These are phyloP conservation scores for Cydia amplana DNA, from an alignment of 1,140 invertebrate genomes.

Conservation along the genomic window DNA sequence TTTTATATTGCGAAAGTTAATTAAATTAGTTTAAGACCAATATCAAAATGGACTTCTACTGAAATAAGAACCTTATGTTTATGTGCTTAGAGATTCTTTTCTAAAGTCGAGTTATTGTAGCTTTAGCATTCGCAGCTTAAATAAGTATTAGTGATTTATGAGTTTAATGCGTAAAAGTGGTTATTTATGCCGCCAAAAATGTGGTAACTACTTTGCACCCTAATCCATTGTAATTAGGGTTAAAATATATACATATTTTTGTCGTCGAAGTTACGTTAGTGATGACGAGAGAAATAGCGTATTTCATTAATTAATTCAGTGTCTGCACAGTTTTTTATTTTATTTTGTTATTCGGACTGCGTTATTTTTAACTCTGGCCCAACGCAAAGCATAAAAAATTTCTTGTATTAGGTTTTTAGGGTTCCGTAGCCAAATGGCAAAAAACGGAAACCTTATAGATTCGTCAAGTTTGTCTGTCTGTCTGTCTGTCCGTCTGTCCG, in stretches of 20 bases:
- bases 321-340: neutral
- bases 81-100: neutral
- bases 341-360: neutral
- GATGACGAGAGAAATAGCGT: constrained; percentile 10
- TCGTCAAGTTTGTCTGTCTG: no score
- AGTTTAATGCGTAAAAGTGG: neutral
- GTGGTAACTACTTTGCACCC: neutral
- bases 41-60: neutral
- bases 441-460: no score
- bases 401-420: no score
- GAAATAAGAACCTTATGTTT: neutral
- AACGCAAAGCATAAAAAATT: neutral
- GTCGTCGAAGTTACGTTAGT: neutral
- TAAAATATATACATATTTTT: neutral
- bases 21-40: neutral
- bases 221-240: neutral
- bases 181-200: neutral
- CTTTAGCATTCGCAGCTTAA: neutral
- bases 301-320: neutral
- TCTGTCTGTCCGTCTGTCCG: no score
- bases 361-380: neutral
- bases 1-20: neutral
- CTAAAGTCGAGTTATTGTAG: neutral
- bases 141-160: constrained; percentile 2
- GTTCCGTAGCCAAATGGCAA: no score